Conservation (phyloP, 2,797 vertebrate genomes). For the Chiloscyllium punctatum region DNA sequence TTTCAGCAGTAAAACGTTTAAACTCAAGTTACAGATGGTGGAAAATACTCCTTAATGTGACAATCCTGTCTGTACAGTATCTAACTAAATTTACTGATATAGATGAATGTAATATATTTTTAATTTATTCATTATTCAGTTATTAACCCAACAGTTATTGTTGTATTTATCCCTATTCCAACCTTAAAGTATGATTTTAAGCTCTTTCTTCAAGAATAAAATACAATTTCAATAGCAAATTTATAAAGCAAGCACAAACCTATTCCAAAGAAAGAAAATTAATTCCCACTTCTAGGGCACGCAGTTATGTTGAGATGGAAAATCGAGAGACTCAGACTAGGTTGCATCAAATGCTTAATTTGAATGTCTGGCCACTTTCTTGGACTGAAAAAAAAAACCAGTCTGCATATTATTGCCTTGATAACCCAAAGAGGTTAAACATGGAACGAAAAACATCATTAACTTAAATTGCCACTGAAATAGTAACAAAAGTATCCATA, state of each 20-base stretch:
- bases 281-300: background rate
- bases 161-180: background rate
- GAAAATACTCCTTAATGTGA: slow-evolving; percentile 16
- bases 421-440: background rate
- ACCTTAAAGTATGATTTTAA: background rate
- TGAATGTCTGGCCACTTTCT: background rate
- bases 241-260: background rate
- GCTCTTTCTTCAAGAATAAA: background rate
- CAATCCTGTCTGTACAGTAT: background rate
- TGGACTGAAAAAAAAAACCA: background rate
- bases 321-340: background rate
- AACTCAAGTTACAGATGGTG: background rate
- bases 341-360: background rate
- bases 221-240: background rate
- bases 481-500: background rate
- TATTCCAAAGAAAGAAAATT: background rate
- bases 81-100: background rate
- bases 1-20: slow-evolving; percentile 11
- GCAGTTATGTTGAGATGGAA: background rate
- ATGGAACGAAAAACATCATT: background rate
- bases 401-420: background rate
- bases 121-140: background rate
- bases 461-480: background rate
- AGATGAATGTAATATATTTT: background rate
- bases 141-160: background rate